Conservation (phyloP, 1,140 invertebrate species). For the Drosophila willistoni region DNA sequence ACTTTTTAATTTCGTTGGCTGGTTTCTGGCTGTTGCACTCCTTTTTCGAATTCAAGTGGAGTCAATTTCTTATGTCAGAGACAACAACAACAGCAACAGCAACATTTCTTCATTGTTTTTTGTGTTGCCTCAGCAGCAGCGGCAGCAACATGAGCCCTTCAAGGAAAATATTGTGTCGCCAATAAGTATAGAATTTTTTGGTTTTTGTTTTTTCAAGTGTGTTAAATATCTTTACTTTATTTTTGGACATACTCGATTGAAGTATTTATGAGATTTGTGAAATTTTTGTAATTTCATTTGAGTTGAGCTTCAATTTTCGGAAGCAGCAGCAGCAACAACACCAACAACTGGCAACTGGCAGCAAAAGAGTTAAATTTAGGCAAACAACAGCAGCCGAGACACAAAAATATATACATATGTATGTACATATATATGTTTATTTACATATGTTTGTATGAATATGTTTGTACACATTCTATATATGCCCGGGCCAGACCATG, state of each 20-base stretch:
- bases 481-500: slow-evolving; percentile 58
- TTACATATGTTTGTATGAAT: slow-evolving; percentile 25
- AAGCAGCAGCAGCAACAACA: slow-evolving; percentile 26
- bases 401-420: slow-evolving; percentile 31
- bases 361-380: slow-evolving; percentile 45
- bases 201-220: slow-evolving; percentile 39
- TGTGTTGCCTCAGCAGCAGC: slow-evolving; percentile 40
- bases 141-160: not conserved
- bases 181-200: slow-evolving; percentile 44
- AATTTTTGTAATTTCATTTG: slow-evolving; percentile 73
- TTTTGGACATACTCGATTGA: slow-evolving; percentile 81
- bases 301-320: slow-evolving; percentile 70
- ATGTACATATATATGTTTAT: slow-evolving; percentile 32
- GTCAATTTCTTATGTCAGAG: slow-evolving; percentile 79
- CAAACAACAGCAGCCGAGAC: slow-evolving; percentile 36
- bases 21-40: slow-evolving; percentile 66
- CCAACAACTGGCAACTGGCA: not conserved
- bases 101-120: slow-evolving; percentile 41
- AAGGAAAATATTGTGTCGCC: slow-evolving; percentile 65
- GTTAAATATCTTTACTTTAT: slow-evolving; percentile 78
- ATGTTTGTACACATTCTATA: slow-evolving; percentile 45
- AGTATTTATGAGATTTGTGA: slow-evolving; percentile 81
- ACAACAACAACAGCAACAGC: not conserved
- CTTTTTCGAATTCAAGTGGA: slow-evolving; percentile 81
- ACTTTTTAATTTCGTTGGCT: slow-evolving; percentile 77